A percentile compares a stretch with the other conserved stretches of the same genome.
These are phyloP conservation scores for Parnassius orleans DNA, from an alignment of 2,888 invertebrate genomes.

Conservation along the genomic window DNA sequence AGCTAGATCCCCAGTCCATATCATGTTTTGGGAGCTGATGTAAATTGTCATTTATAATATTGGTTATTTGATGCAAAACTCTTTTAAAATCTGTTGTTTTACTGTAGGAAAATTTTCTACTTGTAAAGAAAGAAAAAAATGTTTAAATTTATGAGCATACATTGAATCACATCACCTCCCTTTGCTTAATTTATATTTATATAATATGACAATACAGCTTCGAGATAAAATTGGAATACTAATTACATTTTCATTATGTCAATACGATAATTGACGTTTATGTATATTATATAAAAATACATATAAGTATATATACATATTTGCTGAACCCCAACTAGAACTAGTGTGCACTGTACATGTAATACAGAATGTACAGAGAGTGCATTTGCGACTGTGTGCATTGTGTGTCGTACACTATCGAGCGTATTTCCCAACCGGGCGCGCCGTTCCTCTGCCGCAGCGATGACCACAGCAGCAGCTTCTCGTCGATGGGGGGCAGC, in stretches of 20 bases:
- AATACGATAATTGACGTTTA: constrained; percentile 18
- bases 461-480: constrained; percentile 72
- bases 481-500: constrained; percentile 64
- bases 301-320: neutral
- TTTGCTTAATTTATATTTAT: constrained; percentile 2
- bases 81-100: too few relatives aligned
- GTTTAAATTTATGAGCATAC: neutral
- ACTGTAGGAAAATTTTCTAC: too few relatives aligned
- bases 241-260: neutral
- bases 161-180: constrained; percentile 5
- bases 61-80: neutral
- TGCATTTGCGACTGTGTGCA: constrained; percentile 50
- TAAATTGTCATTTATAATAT: neutral
- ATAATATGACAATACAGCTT: constrained; percentile 3
- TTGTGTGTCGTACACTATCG: constrained; percentile 67
- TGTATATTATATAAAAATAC: neutral
- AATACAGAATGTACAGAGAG: constrained; percentile 36
- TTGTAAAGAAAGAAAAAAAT: too few relatives aligned
- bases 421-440: constrained; percentile 42
- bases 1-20: neutral
- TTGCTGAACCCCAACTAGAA: constrained; percentile 4
- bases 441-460: constrained; percentile 67
- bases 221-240: neutral
- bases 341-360: constrained; percentile 28
- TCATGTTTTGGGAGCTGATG: neutral